Evolutionary conservation across 2,888 invertebrate species (phyloP), one percentile per base, ranked within the genome.

Genomic region (Tridacna crocea): DNA sequence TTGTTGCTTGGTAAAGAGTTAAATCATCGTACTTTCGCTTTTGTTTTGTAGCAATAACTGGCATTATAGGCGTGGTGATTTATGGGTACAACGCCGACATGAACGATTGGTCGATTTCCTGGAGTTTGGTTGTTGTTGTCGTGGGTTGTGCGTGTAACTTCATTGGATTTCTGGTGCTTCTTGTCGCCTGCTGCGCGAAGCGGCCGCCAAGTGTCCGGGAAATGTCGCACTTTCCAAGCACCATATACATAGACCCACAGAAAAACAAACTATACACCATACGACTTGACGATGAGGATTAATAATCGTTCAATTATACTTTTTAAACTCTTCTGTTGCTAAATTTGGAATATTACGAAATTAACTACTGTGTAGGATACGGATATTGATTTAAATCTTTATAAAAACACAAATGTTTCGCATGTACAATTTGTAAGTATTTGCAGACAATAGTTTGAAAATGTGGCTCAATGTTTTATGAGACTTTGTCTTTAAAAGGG

Each of bases 101-200:
- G 2, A 82, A 85, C 19, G 79, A 77, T 24, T 89, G 89, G 90
- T 73, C 74, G 0, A 51, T 90, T 0, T 82, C 82, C 51, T 92
- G 91, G 92, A 90, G 91, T 77, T 76, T 91, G 48, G 88, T 91
- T 75, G 83, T 90, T 46, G 87, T 88, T 24, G 85, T 90, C 58
- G 87, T 91, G 46, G 92, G 90, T 22, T 89, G 89, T 46, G 90
- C 81, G 0, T 72, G 86, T 60, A 85, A 88, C 27, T 85, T 92
- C 60, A 84, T 91, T 26, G 88, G 88, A 0, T 90, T 90, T 84
- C 83, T 92, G 24, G 85, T 92, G 61, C 82, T 92, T 24, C 76
- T 90, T 60, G 87, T 91, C 24, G 87, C 91, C 22, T 81, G 86
- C 36, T 77, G 88, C 60, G 87, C 89, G 70, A 89, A 87, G 72